Base-by-base conservation (phyloP, 2,113 vertebrate genomes). In the Indri indri region DNA sequence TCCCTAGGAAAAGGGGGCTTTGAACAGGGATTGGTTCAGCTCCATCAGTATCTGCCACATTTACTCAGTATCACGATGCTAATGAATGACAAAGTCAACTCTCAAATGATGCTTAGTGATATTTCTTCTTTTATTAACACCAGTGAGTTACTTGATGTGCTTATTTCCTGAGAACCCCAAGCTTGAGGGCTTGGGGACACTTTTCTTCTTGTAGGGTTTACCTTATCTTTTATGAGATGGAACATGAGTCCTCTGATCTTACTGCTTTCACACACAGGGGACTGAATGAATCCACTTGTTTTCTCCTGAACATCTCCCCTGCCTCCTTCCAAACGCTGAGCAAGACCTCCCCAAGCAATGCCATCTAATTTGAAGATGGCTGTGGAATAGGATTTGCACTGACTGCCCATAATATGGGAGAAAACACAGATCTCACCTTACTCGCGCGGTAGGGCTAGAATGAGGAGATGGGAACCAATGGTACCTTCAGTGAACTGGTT, bases 321-420 rank as follows among this genome's bases (percentile, higher is more conserved):
- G 4, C 1, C 8, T 74, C 42, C 40, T 76, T 37, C 40, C 42
- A 40, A 12, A 12, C 10, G 32, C 32, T 47, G 32, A 91, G 27
- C n/a, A 30, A 76, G 59, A 40, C 17, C 14, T 63, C 18, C 23
- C 13, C 6, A 61, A 27, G 0, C 18, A 42, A 9, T 74, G 59
- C 0, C 16, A 17, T 80, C 90, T 14, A 34, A 25, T 1, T 1
- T 30, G 23, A 37, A 73, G 23, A 45, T 50, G 20, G 25, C 52
- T 5, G 23, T 27, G 32, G 27, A 54, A 16, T 25, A 27, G 8
- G 14, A 45, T 40, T 45, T 57, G 37, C 22, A 20, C 3, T 32
- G 61, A 83, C 16, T 7, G 1, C 10, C 23, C 54, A 3, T 27
- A 2, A 2, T 1, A 2, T 0, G 45, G 37, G 37, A 79, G 59